phyloP scores from a whole-genome alignment of 2,113 vertebrate species.

The Piliocolobus tephrosceles region DNA sequence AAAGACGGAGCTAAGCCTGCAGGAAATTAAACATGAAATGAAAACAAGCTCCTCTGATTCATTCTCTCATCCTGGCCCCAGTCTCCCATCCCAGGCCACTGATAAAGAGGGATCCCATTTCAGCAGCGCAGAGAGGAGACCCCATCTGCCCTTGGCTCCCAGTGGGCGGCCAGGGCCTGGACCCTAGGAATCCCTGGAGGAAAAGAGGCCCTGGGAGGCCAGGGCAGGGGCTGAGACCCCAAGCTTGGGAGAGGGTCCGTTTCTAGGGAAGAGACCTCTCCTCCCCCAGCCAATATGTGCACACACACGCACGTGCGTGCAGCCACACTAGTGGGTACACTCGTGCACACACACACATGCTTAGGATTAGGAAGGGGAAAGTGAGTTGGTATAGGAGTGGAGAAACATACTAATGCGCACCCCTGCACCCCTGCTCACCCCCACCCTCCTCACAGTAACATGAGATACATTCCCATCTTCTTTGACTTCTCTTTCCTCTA shows the following conservation, averaged over 20 bases:
- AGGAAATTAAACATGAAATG: slow-evolving; percentile 99
- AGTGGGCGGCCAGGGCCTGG: slow-evolving; percentile 58
- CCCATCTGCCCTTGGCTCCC: slow-evolving; percentile 71
- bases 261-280: not conserved
- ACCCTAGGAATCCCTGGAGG: slow-evolving; percentile 53
- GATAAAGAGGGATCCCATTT: slow-evolving; percentile 88
- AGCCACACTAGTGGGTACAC: not conserved
- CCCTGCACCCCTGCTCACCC: not conserved
- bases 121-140: slow-evolving; percentile 76
- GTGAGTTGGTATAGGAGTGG: not conserved
- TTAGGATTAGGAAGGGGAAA: not conserved
- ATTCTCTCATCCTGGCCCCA: slow-evolving; percentile 89
- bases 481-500: not conserved
- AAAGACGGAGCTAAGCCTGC: slow-evolving; percentile 92
- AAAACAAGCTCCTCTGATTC: slow-evolving; percentile 94
- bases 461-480: no score
- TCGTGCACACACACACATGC: not conserved
- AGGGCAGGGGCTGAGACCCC: not conserved
- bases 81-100: slow-evolving; percentile 87
- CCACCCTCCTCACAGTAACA: not conserved
- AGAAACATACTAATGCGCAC: not conserved
- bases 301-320: not conserved
- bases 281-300: not conserved
- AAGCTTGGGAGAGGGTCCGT: not conserved
- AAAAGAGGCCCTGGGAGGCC: not conserved